Conservation (phyloP, 1,140 invertebrate species). For the Drosophila yakuba region DNA sequence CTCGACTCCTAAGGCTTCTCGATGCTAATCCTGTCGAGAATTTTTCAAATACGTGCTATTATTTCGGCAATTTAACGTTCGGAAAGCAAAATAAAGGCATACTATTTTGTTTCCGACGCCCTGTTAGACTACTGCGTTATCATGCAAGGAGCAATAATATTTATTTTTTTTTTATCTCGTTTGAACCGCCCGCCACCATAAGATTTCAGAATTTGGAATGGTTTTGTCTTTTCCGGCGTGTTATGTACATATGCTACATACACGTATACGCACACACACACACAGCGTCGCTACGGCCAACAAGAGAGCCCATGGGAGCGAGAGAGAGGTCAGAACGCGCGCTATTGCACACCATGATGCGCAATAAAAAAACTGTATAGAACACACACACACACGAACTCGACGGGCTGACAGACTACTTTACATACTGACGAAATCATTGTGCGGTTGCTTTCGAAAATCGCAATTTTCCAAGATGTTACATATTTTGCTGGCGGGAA, state of each 20-base stretch:
- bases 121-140: conserved; percentile 6
- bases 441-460: conserved; percentile 40
- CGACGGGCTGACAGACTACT: conserved; percentile 40
- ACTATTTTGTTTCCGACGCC: conserved; percentile 5
- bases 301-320: conserved; percentile 19
- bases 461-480: conserved; percentile 39
- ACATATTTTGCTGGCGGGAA: conserved; percentile 11
- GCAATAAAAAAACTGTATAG: conserved; percentile 73
- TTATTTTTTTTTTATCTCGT: conserved; percentile 40
- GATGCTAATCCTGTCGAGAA: conserved; percentile 32
- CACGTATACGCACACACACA: conserved; percentile 16
- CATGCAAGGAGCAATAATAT: background rate
- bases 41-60: conserved; percentile 17
- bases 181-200: conserved; percentile 15
- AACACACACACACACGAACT: conserved; percentile 33
- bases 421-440: conserved; percentile 70
- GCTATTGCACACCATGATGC: conserved; percentile 75
- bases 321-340: conserved; percentile 53
- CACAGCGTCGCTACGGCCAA: conserved; percentile 27
- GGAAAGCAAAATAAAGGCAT: conserved; percentile 22
- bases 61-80: conserved; percentile 17
- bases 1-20: conserved; percentile 12
- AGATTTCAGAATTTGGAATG: conserved; percentile 16
- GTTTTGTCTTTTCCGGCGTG: conserved; percentile 52
- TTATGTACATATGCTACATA: conserved; percentile 38